Conservation (phyloP, 2,888 invertebrate species). For the Sesia apiformis region DNA sequence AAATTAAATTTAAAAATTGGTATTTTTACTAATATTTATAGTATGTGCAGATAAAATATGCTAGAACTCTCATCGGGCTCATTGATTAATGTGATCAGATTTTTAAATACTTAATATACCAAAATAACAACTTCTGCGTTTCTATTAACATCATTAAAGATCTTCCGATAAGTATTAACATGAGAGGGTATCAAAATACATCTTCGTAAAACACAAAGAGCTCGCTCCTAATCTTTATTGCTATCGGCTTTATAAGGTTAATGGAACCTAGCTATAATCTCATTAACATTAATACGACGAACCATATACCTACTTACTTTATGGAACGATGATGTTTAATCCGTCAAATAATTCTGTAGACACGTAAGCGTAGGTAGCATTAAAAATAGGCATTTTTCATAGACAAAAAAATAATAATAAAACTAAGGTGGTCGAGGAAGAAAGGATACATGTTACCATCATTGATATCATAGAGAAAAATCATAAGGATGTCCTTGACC, state of each 20-base stretch:
- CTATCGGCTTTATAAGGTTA: slow-evolving; percentile 41
- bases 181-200: background rate
- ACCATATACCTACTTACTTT: slow-evolving; percentile 34
- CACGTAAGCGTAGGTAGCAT: slow-evolving; percentile 30
- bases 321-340: slow-evolving; percentile 51
- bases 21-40: no score
- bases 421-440: no score
- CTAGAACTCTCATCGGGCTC: no score
- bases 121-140: no score
- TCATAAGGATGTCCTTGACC: no score
- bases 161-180: background rate
- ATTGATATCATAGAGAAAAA: no score
- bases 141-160: background rate
- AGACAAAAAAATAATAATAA: no score
- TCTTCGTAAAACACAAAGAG: background rate
- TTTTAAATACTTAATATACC: no score
- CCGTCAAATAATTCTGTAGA: slow-evolving; percentile 39
- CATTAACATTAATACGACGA: slow-evolving; percentile 48
- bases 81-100: no score
- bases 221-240: slow-evolving; percentile 39
- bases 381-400: background rate
- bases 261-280: slow-evolving; percentile 32
- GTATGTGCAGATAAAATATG: no score
- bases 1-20: no score
- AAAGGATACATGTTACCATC: no score